These are phyloP conservation scores for Emydoidea blandingii DNA, from an alignment of 2,797 vertebrate species.

Conservation along the genomic window DNA sequence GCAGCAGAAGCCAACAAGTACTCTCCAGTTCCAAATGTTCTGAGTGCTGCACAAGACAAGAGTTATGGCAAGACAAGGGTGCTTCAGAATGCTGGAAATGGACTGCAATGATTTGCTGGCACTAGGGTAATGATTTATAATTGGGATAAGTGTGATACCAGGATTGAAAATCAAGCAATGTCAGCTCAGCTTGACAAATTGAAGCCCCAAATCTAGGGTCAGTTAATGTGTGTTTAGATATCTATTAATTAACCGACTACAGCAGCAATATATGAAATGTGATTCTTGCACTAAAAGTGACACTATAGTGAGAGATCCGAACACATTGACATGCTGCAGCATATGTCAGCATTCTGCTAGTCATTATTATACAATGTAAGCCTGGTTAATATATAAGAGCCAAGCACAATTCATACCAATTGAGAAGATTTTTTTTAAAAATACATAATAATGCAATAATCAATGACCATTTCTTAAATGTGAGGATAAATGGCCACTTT, in stretches of 20 bases:
- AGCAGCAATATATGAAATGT: not conserved
- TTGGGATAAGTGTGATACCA: not conserved
- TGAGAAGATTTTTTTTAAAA: conserved; percentile 1
- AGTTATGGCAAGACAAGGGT: not conserved
- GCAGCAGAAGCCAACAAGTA: conserved; percentile 23
- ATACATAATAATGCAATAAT: not conserved
- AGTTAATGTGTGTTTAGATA: conserved; percentile 2
- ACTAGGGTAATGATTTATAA: not conserved
- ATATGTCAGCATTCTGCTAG: rapidly evolving
- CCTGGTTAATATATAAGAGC: not conserved
- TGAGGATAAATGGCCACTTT: not conserved
- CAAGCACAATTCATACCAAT: not conserved
- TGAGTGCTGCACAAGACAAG: not conserved
- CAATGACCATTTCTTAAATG: not conserved
- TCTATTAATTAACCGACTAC: not conserved
- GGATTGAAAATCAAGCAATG: not conserved
- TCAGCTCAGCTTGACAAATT: not conserved
- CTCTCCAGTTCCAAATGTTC: conserved; percentile 19
- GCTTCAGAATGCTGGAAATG: not conserved
- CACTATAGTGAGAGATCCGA: not conserved
- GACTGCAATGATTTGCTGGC: not conserved
- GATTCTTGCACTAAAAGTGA: not conserved
- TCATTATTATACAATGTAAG: not conserved
- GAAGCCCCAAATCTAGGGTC: not conserved
- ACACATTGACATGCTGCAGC: not conserved